Base-by-base conservation (phyloP, 2,888 invertebrate genomes). In the Tortrix viridana region DNA sequence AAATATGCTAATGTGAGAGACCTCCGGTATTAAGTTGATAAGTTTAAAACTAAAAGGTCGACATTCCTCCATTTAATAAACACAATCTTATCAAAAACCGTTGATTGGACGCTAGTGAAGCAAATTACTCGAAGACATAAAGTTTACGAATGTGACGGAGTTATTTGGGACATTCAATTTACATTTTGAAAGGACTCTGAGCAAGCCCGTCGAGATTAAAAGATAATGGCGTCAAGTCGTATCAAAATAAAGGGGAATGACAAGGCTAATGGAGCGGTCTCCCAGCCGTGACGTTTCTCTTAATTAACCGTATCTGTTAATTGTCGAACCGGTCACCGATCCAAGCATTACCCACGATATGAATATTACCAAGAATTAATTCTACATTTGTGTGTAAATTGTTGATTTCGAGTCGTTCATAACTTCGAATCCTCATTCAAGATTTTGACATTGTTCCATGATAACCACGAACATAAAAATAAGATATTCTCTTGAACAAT, bases 301-400 rank as follows among this genome's bases (percentile, higher is more conserved):
- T 78, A 79, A 78, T 81, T 78, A 76, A 76, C 72, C 64, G 67
- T 73, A 74, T 73, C 73, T 66, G 71, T 69, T 72, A 72, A 75
- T 70, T 72, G 68, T 68, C 69, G 54, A 66, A 70, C 73, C 52
- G 70, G 73, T 71, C 60, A 55, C 65, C 61, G 59, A 66, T 67
- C 65, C 61, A 58, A 67, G 66, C 67, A 65, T 71, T 58, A 63
- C 56, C 56, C 60, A 65, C 60, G 65, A 66, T 65, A 61, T 67
- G 53, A 60, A 56, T 65, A 69, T 67, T 67, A 63, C 59, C 23
- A 56, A 66, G 63, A 67, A 60, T 72, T 69, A 69, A 71, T 65
- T 50, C 14, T 54, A 67, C 64, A 69, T 71, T 68, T 61, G 70
- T 70, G 75, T 74, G 72, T 64, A 73, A 74, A 75, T 73, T 61